Evolutionary conservation across 2,888 invertebrate species (phyloP).

Genomic region (Teinopalpus imperialis): DNA sequence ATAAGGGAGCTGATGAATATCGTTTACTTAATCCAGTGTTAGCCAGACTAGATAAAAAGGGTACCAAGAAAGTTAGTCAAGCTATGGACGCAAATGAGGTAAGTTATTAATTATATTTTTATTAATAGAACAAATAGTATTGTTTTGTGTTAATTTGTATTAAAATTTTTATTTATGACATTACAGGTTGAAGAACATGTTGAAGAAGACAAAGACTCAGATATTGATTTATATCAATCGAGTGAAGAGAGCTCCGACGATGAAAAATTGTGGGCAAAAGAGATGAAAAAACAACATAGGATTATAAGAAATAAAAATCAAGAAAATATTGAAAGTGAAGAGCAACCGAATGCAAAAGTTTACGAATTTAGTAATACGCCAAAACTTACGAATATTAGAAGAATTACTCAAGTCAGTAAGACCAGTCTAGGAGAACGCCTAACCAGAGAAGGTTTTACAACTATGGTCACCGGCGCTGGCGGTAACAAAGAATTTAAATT

Average conservation of each 20-base stretch:
- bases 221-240: constrained; percentile 73
- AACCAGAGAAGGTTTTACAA: constrained; percentile 78
- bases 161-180: constrained; percentile 5
- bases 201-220: constrained; percentile 70
- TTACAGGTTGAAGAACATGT: constrained; percentile 49
- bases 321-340: constrained; percentile 46
- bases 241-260: constrained; percentile 87
- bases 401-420: constrained; percentile 78
- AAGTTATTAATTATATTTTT: constrained; percentile 25
- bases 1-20: constrained; percentile 93
- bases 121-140: neutral
- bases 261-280: constrained; percentile 89
- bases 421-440: constrained; percentile 88
- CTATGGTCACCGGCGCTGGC: constrained; percentile 76
- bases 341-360: constrained; percentile 40
- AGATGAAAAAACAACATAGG: constrained; percentile 89
- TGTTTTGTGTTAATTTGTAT: no score
- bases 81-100: constrained; percentile 79
- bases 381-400: constrained; percentile 70
- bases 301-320: constrained; percentile 76
- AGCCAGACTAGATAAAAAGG: constrained; percentile 88
- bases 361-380: constrained; percentile 74
- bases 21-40: constrained; percentile 94
- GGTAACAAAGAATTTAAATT: constrained; percentile 93
- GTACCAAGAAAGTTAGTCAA: constrained; percentile 82